Evolutionary conservation across 2,797 vertebrate genomes (phyloP), one percentile per base, ranked within the genome.

Genomic region (Betta splendens): DNA sequence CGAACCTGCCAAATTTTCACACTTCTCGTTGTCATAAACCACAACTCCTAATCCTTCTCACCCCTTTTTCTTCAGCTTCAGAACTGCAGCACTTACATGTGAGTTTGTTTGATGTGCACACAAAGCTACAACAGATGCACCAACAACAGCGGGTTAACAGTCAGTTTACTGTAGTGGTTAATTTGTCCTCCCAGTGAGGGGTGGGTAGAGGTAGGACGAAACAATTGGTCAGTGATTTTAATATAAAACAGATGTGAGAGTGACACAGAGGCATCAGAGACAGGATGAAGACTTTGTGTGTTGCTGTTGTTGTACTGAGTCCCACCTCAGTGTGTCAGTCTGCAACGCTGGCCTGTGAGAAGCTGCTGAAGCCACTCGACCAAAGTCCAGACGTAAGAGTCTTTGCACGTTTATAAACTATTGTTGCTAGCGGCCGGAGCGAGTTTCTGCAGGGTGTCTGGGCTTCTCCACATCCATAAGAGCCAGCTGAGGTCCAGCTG

Each of bases 211-310:
- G 3, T 11, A 16, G 5, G 25, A 31, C 38, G 16, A 22, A 33
- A 28, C 25, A 46, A 69, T 54, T 75, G 75, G 68, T 52, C 42
- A 56, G 20, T 56, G 36, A 25, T 18, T 11, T 32, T 4, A 23
- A 35, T 64, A 56, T 40, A 59, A 57, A 18, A 32, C 6, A 38
- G 9, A 47, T 1, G 3, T 47, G 37, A 46, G 13, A 54, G 47
- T 47, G 20, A 55, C 13, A 7, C 13, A 28, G 4, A 5, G 16
- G 17, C 2, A 21, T 42, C 20, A 33, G 18, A 67, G 15, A 10
- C 49, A 63, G 2, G 6, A 85, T 83, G 74, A 80, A 68, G 73
- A 59, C 36, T 18, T 37, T 77, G 49, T 66, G 44, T 52, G 50
- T 63, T 38, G 66, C 33, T 38, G 36, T 49, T 57, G 38, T 74